These are phyloP conservation scores for Pangasius mekongensis DNA, from an alignment of 2,797 vertebrate genomes.

Conservation along the genomic window DNA sequence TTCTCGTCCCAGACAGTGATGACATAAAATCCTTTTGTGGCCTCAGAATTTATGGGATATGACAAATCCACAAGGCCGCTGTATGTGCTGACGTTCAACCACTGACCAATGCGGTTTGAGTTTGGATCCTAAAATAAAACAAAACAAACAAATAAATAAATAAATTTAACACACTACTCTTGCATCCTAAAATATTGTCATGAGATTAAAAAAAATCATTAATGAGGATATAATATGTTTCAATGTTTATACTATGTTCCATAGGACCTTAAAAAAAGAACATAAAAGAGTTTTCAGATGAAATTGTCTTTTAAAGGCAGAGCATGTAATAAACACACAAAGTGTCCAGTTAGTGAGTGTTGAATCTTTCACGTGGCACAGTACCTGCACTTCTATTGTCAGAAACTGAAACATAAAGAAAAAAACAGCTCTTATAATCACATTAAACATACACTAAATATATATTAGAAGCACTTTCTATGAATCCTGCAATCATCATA, in stretches of 20 bases:
- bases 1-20: slow-evolving; percentile 66
- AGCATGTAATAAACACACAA: background rate
- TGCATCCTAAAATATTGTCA: background rate
- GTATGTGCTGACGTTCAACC: slow-evolving; percentile 71
- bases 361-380: background rate
- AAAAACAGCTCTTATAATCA: background rate
- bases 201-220: background rate
- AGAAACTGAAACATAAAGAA: slow-evolving; percentile 66
- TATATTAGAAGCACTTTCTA: background rate
- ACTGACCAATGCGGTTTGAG: slow-evolving; percentile 81
- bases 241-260: background rate
- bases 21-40: slow-evolving; percentile 71
- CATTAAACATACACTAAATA: background rate
- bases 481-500: background rate
- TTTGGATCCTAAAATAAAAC: slow-evolving; percentile 75
- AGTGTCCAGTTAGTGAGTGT: background rate
- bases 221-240: background rate
- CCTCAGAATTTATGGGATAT: slow-evolving; percentile 74
- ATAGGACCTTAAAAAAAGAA: background rate
- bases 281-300: background rate
- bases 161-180: background rate
- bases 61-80: slow-evolving; percentile 79
- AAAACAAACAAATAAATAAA: background rate
- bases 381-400: slow-evolving; percentile 70
- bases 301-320: background rate